Evolutionary conservation across 35 echinoderm and acorn worm genomes (phyloP).

Genomic region (Diadema setosum): DNA sequence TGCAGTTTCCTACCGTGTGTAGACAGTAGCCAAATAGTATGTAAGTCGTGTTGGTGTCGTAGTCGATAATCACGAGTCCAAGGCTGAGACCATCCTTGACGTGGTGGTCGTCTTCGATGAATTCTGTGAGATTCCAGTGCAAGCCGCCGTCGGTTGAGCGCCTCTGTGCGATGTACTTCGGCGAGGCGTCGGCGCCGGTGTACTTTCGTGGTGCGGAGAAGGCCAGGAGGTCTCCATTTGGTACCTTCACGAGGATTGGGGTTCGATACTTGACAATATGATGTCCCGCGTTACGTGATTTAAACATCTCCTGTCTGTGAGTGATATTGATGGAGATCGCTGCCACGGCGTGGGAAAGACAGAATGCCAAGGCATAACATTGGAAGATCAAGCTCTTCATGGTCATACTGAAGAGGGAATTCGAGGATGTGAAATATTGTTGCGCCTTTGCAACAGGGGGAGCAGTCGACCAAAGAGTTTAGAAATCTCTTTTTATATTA

Average conservation of each 20-base stretch:
- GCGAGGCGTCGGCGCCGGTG: neutral
- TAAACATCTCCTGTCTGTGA: conserved; percentile 9
- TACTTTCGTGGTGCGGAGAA: conserved; percentile 60
- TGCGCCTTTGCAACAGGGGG: too few species aligned
- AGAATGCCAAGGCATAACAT: too few species aligned
- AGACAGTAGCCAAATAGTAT: conserved; percentile 66
- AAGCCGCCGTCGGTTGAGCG: neutral
- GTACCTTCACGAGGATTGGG: conserved; percentile 41
- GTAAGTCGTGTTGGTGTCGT: conserved; percentile 32
- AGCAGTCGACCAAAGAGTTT: too few species aligned
- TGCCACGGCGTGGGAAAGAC: neutral
- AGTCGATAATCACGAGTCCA: conserved; percentile 43
- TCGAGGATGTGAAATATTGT: too few species aligned
- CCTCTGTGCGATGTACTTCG: conserved; percentile 54
- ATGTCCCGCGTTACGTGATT: neutral
- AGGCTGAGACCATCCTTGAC: conserved; percentile 69
- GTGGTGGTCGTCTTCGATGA: conserved; percentile 33
- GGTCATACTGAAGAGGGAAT: too few species aligned
- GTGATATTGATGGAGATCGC: neutral
- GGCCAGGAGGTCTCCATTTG: conserved; percentile 58
- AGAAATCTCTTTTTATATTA: too few species aligned
- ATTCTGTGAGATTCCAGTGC: neutral
- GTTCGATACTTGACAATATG: conserved; percentile 44
- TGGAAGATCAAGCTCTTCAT: too few species aligned
- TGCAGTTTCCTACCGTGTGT: conserved; percentile 8